These are phyloP conservation scores for Agrochola lota DNA, from an alignment of 2,888 invertebrate species.

Conservation along the genomic window DNA sequence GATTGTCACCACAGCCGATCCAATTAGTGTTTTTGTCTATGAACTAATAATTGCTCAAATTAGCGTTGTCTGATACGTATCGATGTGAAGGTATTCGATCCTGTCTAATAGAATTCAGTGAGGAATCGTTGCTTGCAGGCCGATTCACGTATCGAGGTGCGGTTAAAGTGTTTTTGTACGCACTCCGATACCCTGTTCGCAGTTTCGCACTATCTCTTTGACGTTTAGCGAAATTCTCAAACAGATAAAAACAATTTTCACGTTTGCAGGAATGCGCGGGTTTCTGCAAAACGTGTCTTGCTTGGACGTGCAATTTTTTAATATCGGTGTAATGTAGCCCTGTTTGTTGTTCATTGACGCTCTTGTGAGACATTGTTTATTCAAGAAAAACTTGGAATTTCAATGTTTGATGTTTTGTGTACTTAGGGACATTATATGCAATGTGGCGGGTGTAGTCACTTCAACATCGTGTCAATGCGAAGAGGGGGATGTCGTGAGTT, in stretches of 20 bases:
- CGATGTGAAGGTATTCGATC: slow-evolving; percentile 73
- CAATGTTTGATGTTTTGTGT: slow-evolving; percentile 50
- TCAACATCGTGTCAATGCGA: slow-evolving; percentile 70
- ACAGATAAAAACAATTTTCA: slow-evolving; percentile 80
- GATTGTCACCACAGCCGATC: slow-evolving; percentile 31
- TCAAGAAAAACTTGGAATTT: slow-evolving; percentile 68
- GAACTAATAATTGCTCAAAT: slow-evolving; percentile 79
- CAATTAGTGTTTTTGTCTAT: slow-evolving; percentile 72
- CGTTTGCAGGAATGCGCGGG: slow-evolving; percentile 75
- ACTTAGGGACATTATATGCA: slow-evolving; percentile 46
- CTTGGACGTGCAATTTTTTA: slow-evolving; percentile 49
- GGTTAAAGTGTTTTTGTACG: slow-evolving; percentile 81
- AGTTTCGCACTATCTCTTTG: slow-evolving; percentile 83
- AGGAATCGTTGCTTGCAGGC: slow-evolving; percentile 56
- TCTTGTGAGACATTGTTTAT: slow-evolving; percentile 61
- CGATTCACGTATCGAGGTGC: slow-evolving; percentile 66
- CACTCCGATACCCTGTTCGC: slow-evolving; percentile 84
- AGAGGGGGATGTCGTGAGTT: slow-evolving; percentile 72
- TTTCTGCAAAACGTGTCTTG: slow-evolving; percentile 75
- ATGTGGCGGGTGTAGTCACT: slow-evolving; percentile 58
- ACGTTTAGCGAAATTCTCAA: slow-evolving; percentile 83
- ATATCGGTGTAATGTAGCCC: slow-evolving; percentile 27
- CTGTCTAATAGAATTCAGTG: slow-evolving; percentile 63
- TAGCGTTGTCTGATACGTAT: slow-evolving; percentile 76
- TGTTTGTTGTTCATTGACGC: slow-evolving; percentile 57